Evolutionary conservation across 2,113 vertebrate genomes (phyloP).

Genomic region (Lampris megalopsis): DNA sequence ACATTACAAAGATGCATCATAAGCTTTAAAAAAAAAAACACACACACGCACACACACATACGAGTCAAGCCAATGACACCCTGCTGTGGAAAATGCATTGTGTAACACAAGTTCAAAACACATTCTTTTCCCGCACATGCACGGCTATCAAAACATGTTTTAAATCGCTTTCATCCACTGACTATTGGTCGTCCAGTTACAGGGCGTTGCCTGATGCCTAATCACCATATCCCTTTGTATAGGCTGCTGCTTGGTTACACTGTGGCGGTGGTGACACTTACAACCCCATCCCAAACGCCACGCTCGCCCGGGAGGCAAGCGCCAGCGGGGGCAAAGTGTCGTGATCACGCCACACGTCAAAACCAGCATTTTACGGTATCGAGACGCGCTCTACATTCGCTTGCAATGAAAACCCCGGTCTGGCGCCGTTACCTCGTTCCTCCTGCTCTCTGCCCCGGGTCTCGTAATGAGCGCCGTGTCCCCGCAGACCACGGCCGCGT

Average conservation of each 20-base stretch:
- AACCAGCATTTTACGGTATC: background rate
- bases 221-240: constrained; percentile 43
- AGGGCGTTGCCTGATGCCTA: constrained; percentile 50
- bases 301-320: no score
- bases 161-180: background rate
- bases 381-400: background rate
- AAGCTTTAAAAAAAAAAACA: no score
- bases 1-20: background rate
- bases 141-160: constrained; percentile 3
- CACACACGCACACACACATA: no score
- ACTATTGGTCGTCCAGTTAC: constrained; percentile 21
- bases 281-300: background rate
- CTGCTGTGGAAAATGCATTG: background rate
- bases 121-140: constrained; percentile 9
- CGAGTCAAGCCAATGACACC: background rate
- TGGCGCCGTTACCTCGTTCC: constrained; percentile 86
- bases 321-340: no score
- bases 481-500: constrained; percentile 92
- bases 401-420: background rate
- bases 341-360: no score
- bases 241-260: constrained; percentile 5
- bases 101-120: background rate
- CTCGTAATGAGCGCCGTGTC: constrained; percentile 93
- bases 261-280: constrained; percentile 4
- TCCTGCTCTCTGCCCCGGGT: constrained; percentile 89